These are phyloP conservation scores for Propithecus deckenii DNA, from an alignment of 2,797 vertebrate genomes.

Conservation along the genomic window DNA sequence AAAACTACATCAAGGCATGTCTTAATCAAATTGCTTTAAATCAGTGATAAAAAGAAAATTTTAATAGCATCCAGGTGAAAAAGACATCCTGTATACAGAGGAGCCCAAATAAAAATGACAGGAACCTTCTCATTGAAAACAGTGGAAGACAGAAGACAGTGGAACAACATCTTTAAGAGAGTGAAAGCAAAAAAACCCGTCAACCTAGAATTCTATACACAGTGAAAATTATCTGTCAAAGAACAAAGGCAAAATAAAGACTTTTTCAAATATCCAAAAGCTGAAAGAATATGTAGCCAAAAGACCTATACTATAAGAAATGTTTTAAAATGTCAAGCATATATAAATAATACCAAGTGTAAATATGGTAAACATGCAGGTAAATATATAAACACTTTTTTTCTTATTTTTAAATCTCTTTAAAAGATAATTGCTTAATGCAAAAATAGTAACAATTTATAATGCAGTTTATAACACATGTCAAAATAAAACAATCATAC, in stretches of 20 bases:
- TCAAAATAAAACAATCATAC: not conserved
- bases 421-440: not conserved
- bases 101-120: not conserved
- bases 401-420: not conserved
- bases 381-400: not conserved
- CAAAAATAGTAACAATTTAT: not conserved
- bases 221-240: not conserved
- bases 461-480: not conserved
- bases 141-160: not conserved
- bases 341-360: not conserved
- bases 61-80: not conserved
- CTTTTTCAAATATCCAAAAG: not conserved
- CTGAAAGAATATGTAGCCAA: not conserved
- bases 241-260: not conserved
- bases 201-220: not conserved
- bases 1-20: not conserved
- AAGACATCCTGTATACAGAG: not conserved
- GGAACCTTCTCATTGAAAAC: not conserved
- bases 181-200: not conserved
- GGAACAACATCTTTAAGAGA: not conserved
- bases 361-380: not conserved
- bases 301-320: not conserved
- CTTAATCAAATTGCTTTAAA: not conserved
- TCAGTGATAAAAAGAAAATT: not conserved
- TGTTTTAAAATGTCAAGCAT: not conserved